phyloP scores from a whole-genome alignment of 2,888 invertebrate species.

The Myopa tessellatipennis region DNA sequence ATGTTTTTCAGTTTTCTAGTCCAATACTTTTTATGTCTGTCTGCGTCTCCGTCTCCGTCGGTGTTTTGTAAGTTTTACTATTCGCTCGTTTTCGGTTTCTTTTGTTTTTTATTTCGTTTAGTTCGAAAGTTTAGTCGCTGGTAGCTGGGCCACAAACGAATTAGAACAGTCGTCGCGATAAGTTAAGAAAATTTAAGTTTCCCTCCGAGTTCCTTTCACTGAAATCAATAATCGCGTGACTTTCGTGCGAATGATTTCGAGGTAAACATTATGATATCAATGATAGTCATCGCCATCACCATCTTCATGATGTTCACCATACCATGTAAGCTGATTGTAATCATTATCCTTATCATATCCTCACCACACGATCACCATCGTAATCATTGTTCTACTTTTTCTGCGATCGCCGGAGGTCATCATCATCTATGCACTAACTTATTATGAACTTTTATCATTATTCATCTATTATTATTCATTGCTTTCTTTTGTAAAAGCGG shows the following conservation, averaged over 20 bases:
- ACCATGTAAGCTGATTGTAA: background rate
- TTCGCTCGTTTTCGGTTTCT: background rate
- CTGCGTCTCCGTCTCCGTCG: background rate
- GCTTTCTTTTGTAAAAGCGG: no score
- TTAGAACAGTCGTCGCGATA: slow-evolving; percentile 25
- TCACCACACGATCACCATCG: no score
- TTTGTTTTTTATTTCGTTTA: slow-evolving; percentile 8
- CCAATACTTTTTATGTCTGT: slow-evolving; percentile 9
- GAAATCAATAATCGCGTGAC: background rate
- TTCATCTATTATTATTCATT: no score
- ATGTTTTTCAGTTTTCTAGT: slow-evolving; percentile 28
- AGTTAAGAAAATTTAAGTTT: slow-evolving; percentile 12
- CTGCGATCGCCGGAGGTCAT: no score
- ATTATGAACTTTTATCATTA: no score
- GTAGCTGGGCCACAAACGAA: slow-evolving; percentile 24
- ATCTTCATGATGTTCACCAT: background rate
- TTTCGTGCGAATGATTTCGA: background rate
- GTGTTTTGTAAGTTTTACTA: slow-evolving; percentile 4
- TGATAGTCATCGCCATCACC: background rate
- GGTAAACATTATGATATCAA: no score
- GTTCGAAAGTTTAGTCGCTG: slow-evolving; percentile 21
- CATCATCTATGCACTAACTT: no score
- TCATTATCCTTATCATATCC: no score
- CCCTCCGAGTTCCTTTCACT: background rate
- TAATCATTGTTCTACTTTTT: no score